Evolutionary conservation across 2,797 vertebrate species (phyloP).

Genomic region (Thaleichthys pacificus): DNA sequence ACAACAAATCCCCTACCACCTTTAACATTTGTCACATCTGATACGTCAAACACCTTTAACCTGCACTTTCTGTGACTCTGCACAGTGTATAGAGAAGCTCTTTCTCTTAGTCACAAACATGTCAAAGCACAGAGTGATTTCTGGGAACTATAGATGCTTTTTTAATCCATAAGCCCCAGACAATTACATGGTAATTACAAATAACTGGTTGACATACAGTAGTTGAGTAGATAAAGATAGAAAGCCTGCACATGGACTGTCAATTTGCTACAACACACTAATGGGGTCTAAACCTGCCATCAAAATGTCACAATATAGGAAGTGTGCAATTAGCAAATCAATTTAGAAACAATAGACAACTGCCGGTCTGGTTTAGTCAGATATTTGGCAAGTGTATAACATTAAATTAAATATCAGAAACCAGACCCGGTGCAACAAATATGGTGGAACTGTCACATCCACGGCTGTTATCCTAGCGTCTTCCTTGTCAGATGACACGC

Average conservation of each 20-base stretch:
- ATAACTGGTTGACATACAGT: background rate
- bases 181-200: slow-evolving; percentile 5
- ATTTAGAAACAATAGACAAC: background rate
- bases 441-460: background rate
- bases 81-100: background rate
- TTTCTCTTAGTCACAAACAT: background rate
- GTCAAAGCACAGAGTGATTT: background rate
- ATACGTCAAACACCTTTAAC: background rate
- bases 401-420: background rate
- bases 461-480: background rate
- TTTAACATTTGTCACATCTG: background rate
- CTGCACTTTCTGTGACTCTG: background rate
- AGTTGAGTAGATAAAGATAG: background rate
- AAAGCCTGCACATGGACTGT: background rate
- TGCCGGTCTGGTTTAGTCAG: background rate
- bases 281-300: background rate
- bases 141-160: background rate
- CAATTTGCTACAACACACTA: background rate
- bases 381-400: background rate
- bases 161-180: background rate
- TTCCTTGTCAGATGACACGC: too few relatives aligned
- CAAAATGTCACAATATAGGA: background rate
- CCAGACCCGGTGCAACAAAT: background rate
- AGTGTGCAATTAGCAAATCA: background rate
- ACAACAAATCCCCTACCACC: background rate